Evolutionary conservation across 2,797 vertebrate species (phyloP), one percentile per base, ranked within the genome.

Genomic region (Tauraco hartlaubi): DNA sequence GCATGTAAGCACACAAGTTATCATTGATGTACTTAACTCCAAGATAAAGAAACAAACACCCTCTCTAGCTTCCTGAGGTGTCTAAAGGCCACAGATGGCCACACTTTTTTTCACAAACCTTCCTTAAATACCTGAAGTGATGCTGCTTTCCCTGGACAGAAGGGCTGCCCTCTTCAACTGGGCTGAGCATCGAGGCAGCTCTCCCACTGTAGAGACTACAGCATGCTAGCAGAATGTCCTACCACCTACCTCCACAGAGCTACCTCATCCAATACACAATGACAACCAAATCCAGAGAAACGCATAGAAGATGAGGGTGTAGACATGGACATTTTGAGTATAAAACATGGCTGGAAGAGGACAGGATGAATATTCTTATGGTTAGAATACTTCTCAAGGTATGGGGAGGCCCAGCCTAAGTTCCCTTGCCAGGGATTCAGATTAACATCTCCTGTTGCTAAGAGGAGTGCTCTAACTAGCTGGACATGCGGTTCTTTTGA

Each of bases 1-100:
- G 7, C n/a, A 41, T 64, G n/a, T 35, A 88, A 89, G 28, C 31
- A 76, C 15, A 69, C 46, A 85, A 91, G 81, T 92, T 87, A 76
- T 66, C 55, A 69, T 19, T 33, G 51, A 76, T 71, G 52, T 94
- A 55, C 67, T 81, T 62, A 78, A 78, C 35, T 92, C 62, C 43
- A 91, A 76, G 59, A 69, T 56, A 93, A 91, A 93, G 58, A 88
- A 88, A 77, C 33, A 90, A 88, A 93, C 48, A 83, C 21, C 11
- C 21, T 83, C 35, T 88, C 44, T 52, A 63, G n/a, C 63, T 89
- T 93, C 39, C 44, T 82, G 71, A 86, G 52, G 21, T 73, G 35
- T n/a, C n/a, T 79, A 41, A 58, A 82, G 43, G 51, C 35, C 39
- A 62, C 22, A 61, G 56, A 73, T 5, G 2, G 16, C 35, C 77